A percentile compares a stretch with the other conserved stretches of the same genome.
phyloP scores from a whole-genome alignment of 2,113 vertebrate genomes.

The Paralichthys olivaceus region DNA sequence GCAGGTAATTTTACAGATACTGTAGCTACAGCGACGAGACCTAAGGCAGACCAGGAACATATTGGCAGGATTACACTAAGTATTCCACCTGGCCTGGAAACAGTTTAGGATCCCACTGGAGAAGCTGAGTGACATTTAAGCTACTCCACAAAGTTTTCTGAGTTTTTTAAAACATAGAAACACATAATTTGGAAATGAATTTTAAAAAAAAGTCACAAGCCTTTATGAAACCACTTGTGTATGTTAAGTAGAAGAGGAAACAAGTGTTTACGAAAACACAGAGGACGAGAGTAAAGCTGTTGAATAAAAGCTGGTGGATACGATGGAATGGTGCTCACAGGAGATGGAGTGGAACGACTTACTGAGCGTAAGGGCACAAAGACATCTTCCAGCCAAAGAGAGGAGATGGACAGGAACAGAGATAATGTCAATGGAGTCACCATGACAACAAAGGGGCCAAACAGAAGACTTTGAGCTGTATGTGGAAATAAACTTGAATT shows the following conservation, averaged over 20 bases:
- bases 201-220: not conserved
- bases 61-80: constrained; percentile 4
- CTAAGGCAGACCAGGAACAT: constrained; percentile 12
- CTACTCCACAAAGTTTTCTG: not conserved
- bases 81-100: constrained; percentile 28
- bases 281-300: not conserved
- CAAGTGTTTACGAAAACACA: constrained; percentile 10
- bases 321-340: constrained; percentile 27
- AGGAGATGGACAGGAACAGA: not conserved
- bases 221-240: not conserved
- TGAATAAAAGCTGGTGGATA: constrained; percentile 6
- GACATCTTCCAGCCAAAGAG: constrained; percentile 9
- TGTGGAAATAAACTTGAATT: not conserved
- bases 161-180: not conserved
- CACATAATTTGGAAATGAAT: not conserved
- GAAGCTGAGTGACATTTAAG: not conserved
- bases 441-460: not conserved
- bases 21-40: not conserved
- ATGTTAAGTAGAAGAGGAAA: not conserved
- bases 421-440: not conserved
- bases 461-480: not conserved
- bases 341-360: not conserved
- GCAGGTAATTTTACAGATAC: not conserved
- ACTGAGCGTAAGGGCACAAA: not conserved
- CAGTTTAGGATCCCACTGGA: not conserved